A percentile compares a stretch with the other conserved stretches of the same genome.
Conservation (phyloP, 2,888 invertebrate genomes). For the Tipula vernalis region DNA sequence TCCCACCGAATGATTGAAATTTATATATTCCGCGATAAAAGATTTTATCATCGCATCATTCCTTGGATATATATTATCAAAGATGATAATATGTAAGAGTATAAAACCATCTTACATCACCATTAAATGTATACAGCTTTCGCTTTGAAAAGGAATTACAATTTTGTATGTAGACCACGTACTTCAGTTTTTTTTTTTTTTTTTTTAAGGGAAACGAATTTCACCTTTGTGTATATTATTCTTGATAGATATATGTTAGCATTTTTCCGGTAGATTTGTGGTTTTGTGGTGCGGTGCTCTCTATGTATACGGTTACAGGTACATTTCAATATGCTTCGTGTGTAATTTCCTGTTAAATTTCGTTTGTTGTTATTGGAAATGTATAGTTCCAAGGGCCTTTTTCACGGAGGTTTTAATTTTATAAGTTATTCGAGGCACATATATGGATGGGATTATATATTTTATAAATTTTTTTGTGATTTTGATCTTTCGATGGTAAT, state of each 20-base stretch:
- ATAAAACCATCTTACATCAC: background rate
- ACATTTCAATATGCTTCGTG: background rate
- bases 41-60: background rate
- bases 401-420: background rate
- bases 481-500: background rate
- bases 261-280: background rate
- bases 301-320: background rate
- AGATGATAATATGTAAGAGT: background rate
- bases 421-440: background rate
- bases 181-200: background rate
- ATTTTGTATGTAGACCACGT: background rate
- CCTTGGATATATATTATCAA: background rate
- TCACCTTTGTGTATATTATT: background rate
- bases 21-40: background rate
- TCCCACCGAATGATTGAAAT: background rate
- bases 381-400: background rate
- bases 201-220: background rate
- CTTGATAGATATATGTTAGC: background rate
- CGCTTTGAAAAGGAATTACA: background rate
- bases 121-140: background rate
- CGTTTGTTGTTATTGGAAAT: background rate
- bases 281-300: background rate
- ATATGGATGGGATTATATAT: background rate
- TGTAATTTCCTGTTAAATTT: background rate
- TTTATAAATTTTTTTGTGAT: background rate